Evolutionary conservation across 1,140 invertebrate genomes (phyloP), one percentile per base, ranked within the genome.

Genomic region (Pseudomyrmex pallidus): DNA sequence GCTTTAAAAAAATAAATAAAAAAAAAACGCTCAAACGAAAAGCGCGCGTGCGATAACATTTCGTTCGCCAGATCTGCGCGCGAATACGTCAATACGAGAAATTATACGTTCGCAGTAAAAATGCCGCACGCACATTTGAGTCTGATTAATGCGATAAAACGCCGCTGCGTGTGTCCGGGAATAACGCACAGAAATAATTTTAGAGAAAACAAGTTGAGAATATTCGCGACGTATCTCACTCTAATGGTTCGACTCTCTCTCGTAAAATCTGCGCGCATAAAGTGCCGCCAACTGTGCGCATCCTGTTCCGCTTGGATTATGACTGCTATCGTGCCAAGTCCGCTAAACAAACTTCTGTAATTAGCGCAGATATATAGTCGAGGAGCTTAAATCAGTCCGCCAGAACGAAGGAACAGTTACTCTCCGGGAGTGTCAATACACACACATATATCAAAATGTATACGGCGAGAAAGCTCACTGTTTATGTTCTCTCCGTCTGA

Each of bases 291-390:
- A 80, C 76, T 72, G 54, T 50, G 76, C 66, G 54, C 76, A 80
- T 80, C 76, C 54, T 50, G 66, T 80, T 80, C 76, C 76, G 66
- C 66, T 80, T 72, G 76, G 66, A 80, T 80, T 80, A 80, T 80
- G 54, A 80, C 76, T 80, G 76, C 54, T 80, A 80, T 80, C 76
- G 54, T 48, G 76, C 66, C 76, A 80, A 80, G 66, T 80, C 22
- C 12, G 76, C 76, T 80, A 80, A 80, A 80, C 76, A 80, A 80
- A 80, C 76, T 80, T 80, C 76, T 80, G 76, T 80, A 80, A 80
- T 80, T 80, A 80, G 46, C 54, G n/a, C 2, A 44, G 56, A 80
- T 72, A 59, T 80, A 72, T 72, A 80, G 44, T 22, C 66, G 64
- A 80, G 66, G 59, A 80, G 76, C 66, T 80, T 80, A 80, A 67